A percentile compares a stretch with the other conserved stretches of the same genome.
Evolutionary conservation across 2,888 invertebrate species (phyloP).

Genomic region (Lagria hirta): DNA sequence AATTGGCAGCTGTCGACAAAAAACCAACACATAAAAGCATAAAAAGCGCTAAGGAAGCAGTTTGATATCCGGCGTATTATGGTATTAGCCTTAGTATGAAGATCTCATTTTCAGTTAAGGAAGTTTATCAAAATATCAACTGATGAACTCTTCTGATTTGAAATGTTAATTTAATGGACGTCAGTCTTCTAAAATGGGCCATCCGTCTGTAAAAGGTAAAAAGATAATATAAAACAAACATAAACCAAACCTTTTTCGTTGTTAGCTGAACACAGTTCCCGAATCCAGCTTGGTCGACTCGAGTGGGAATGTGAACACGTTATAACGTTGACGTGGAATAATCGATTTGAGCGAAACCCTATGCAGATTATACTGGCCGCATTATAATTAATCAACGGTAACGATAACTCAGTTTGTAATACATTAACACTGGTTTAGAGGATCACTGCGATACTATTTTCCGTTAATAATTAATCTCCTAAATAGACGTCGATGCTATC

Average conservation of each 20-base stretch:
- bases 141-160: conserved; percentile 21
- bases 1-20: conserved; percentile 11
- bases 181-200: conserved; percentile 16
- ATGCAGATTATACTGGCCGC: conserved; percentile 34
- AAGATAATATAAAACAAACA: conserved; percentile 17
- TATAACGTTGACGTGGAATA: conserved; percentile 34
- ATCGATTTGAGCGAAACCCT: conserved; percentile 33
- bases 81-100: not conserved
- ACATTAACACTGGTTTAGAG: conserved; percentile 19
- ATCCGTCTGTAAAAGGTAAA: conserved; percentile 16
- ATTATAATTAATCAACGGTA: conserved; percentile 35
- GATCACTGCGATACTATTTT: conserved; percentile 17
- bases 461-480: conserved; percentile 18
- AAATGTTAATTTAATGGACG: conserved; percentile 21
- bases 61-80: conserved; percentile 16
- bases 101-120: conserved; percentile 13
- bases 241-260: conserved; percentile 13
- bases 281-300: conserved; percentile 16
- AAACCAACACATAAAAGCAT: conserved; percentile 11
- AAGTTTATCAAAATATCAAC: conserved; percentile 9
- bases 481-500: conserved; percentile 14
- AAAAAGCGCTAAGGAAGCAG: conserved; percentile 10
- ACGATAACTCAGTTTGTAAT: conserved; percentile 25
- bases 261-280: conserved; percentile 14
- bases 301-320: conserved; percentile 28